Evolutionary conservation across 2,888 invertebrate species (phyloP), one percentile per base, ranked within the genome.

Genomic region (Therioaphis trifolii): DNA sequence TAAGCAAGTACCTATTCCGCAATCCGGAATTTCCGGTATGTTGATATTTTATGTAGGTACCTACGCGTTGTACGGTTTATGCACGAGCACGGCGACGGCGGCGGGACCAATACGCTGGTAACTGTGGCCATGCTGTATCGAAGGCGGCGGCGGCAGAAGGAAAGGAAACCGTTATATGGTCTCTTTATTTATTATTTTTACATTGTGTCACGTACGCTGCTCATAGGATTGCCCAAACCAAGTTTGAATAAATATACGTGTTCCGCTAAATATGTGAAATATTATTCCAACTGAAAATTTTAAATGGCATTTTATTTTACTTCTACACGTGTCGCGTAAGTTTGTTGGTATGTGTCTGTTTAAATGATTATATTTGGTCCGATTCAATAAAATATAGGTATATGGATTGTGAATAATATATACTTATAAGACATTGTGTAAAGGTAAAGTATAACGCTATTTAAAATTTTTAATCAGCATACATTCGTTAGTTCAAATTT

Each of bases 161-260:
- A 79, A 78, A 43, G 69, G 27, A 79, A 78, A 79, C 78, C 78
- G 78, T 79, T 79, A 79, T 79, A 55, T 43, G 78, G 78, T 79
- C 78, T 79, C 78, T 69, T 79, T 79, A 68, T 78, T 78, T 78
- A 68, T 68, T 55, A 78, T 79, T 79, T 69, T 58, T 55, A 27
- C 78, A 79, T 79, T 79, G 68, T 69, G 78, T 79, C 78, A 79
- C 78, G 78, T 79, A 55, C 78, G 21, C 12, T 29, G 15, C 52
- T 9, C 12, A 40, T 52, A 63, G 29, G 35, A 29, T 61, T 52
- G 11, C 29, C 46, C 27, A 63, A 76, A 76, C 43, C 61, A 40
- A 24, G 12, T 21, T 24, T 21, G 35, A 5, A 35, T 35, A 35
- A 35, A 35, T 35, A 35, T 58, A 2, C 58, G 24, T 58, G 11